Conservation (phyloP, 2,797 vertebrate genomes). For the Manis crassicaudata region DNA sequence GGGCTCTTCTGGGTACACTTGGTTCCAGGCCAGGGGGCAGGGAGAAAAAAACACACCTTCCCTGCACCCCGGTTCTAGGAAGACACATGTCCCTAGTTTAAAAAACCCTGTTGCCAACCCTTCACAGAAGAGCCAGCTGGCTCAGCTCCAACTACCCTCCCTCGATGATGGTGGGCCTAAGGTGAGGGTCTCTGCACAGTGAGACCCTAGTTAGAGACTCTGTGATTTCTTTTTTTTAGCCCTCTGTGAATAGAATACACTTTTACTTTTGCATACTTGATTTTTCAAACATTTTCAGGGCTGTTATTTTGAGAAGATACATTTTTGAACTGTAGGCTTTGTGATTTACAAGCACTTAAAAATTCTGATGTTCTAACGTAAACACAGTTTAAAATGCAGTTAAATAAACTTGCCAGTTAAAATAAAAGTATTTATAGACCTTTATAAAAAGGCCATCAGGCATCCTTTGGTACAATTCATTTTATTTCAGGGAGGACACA, state of each 20-base stretch:
- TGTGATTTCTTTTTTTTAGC: not conserved
- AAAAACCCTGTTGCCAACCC: not conserved
- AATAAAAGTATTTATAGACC: not conserved
- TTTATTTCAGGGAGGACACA: conserved; percentile 16
- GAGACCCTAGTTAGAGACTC: not conserved
- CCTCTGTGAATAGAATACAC: not conserved
- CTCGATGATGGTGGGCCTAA: not conserved
- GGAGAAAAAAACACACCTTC: not conserved
- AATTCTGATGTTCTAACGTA: not conserved
- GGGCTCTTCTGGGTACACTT: not conserved
- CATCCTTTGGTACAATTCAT: not conserved
- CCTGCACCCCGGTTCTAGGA: not conserved
- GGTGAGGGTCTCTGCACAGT: not conserved
- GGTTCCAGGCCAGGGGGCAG: not conserved
- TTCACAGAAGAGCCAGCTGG: not conserved
- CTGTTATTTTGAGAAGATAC: not conserved
- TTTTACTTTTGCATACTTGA: not conserved
- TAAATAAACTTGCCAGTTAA: not conserved
- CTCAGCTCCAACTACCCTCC: not conserved
- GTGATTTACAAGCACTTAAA: not conserved
- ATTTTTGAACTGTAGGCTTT: not conserved
- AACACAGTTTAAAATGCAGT: not conserved
- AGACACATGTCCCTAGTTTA: not conserved
- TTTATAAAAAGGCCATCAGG: not conserved
- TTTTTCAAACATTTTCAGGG: conserved; percentile 22